Base-by-base conservation (phyloP, 2,797 vertebrate genomes). In the Tachyglossus aculeatus region DNA sequence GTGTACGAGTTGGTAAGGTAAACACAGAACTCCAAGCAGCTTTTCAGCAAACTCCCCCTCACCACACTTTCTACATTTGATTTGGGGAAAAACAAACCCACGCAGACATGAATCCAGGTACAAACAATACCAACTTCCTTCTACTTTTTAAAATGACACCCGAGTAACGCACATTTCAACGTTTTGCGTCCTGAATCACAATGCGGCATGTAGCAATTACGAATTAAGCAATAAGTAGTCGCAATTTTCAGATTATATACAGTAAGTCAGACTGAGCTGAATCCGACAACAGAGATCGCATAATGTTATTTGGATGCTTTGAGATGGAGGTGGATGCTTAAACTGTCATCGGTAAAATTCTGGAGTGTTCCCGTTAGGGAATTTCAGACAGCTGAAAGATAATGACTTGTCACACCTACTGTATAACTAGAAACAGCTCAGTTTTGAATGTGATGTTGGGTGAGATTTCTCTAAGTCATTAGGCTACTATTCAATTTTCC, bases 401-500 rank as follows among this genome's bases (percentile, higher is more conserved):
- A 50, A n/a, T 60, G 68, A 58, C 34, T 71, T 74, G 11, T 44
- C 57, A 45, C 37, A 60, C 53, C 56, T 54, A 67, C 7, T 45
- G 18, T 14, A 57, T 54, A 45, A 37, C 25, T 77, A 16, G 2
- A 69, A 66, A 70, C 5, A 38, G 10, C 22, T 62, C 41, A 70
- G 57, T 65, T 69, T 71, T 7, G 70, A 47, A 24, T 6, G 1
- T 34, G 29, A 34, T 53, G 22, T 15, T 82, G 64, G 34, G 18
- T 39, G 10, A 73, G 29, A 40, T 63, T 62, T 37, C 7, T 71
- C 53, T 72, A 63, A 69, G 13, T 9, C 16, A 73, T 73, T 40
- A 68, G 21, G 50, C 57, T 67, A 9, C 2, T 32, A 57, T 54
- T 11, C 57, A 48, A 25, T 4, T 5, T 67, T 65, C 51, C 54